Evolutionary conservation across 2,797 vertebrate species (phyloP).

Genomic region (Lacerta viridis): DNA sequence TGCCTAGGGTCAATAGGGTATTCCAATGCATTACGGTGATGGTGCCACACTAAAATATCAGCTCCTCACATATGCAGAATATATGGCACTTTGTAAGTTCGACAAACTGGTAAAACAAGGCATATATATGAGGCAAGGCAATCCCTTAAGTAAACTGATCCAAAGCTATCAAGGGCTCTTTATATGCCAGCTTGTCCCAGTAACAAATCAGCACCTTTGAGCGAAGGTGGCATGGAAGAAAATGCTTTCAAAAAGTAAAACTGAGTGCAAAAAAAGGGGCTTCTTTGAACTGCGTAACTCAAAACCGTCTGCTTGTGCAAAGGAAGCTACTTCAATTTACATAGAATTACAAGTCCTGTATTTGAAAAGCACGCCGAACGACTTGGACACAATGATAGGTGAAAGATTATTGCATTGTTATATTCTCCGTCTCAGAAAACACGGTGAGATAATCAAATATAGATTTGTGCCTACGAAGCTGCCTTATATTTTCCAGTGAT

Average conservation of each 20-base stretch:
- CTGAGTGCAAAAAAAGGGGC: constrained; percentile 11
- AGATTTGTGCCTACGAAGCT: constrained; percentile 52
- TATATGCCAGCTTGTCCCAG: no score
- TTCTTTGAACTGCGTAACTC: constrained; percentile 19
- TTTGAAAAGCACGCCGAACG: not conserved
- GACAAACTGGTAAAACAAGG: no score
- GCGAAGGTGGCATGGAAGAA: no score
- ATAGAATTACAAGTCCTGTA: constrained; percentile 19
- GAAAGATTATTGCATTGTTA: constrained; percentile 30
- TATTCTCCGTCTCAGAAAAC: not conserved
- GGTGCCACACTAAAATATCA: no score
- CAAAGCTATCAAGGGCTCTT: no score
- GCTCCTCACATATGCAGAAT: no score
- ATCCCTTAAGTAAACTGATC: no score
- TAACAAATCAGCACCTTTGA: no score
- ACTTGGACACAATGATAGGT: not conserved
- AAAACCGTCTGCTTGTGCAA: not conserved
- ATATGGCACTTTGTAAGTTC: no score
- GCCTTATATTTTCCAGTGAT: constrained; percentile 32
- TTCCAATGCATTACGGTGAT: no score
- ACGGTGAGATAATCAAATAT: constrained; percentile 5
- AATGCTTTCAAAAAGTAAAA: constrained; percentile 33
- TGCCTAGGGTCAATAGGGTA: no score
- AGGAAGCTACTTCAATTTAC: not conserved
- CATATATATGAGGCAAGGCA: no score